Evolutionary conservation across 2,797 vertebrate species (phyloP).

Genomic region (Euphonia xanthogaster): DNA sequence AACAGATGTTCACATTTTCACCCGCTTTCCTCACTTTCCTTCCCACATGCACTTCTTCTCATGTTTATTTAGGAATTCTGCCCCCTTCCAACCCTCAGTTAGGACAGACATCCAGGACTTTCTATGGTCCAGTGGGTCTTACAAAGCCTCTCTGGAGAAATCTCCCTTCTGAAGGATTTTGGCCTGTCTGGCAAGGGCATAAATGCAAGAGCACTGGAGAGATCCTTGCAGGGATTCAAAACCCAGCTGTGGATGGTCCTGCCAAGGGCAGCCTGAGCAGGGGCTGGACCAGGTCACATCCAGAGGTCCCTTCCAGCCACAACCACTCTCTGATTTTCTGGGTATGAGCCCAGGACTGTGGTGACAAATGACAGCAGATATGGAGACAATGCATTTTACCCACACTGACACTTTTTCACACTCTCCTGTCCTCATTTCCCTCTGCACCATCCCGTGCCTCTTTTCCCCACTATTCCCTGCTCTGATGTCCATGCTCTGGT

Average conservation of each 20-base stretch:
- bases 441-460: neutral
- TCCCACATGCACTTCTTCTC: neutral
- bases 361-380: neutral
- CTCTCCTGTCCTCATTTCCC: neutral
- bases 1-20: neutral
- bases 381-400: neutral
- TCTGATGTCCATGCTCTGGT: neutral
- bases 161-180: neutral
- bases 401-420: neutral
- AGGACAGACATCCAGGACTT: neutral
- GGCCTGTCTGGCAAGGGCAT: neutral
- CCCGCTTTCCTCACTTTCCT: neutral
- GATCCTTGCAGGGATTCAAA: neutral
- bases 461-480: neutral
- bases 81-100: neutral
- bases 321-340: neutral
- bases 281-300: neutral
- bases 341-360: neutral
- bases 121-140: neutral
- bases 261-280: neutral
- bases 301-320: neutral
- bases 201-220: neutral
- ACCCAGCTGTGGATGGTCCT: accelerated
- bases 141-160: neutral
- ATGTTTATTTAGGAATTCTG: neutral